Base-by-base conservation (phyloP, 1,140 invertebrate genomes). In the Druon quercuslanigerum region DNA sequence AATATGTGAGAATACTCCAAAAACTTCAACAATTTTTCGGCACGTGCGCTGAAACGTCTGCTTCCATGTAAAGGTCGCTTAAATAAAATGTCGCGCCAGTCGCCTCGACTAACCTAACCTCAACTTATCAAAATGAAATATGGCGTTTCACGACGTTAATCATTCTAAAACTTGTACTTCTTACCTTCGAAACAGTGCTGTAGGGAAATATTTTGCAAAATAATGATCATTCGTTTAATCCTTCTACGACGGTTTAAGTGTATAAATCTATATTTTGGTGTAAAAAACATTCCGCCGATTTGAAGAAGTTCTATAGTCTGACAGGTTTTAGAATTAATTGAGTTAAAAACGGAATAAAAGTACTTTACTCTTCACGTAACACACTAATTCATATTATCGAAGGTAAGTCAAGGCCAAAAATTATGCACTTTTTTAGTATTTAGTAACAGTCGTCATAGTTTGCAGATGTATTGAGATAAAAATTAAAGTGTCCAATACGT, bases 51-150 rank as follows among this genome's bases (percentile, higher is more conserved):
- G 19, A 57, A 16, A 46, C 16, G 40, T 13, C 40, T 40, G 11
- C 3, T 17, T 13, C 7, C 12, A n/a, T 40, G 60, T 14, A 20
- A 25, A n/a, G 17, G 60, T 40, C 60, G 60, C 40, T 16, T 14
- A 33, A 73, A 50, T 14, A 73, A 54, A 50, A 56, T 40, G 51
- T 54, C 57, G 71, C 50, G n/a, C 20, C 19, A 14, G 17, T 72
- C 17, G 19, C 50, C 20, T 50, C 46, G 71, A 16, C 50, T 51
- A 71, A 66, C 46, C 57, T 73, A 66, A 40, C 57, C 20, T 60
- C 57, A 60, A 54, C 56, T 60, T 50, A 19, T n/a, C 25, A 9
- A 56, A 54, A 40, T 60, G 57, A 46, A 9, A 46, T 46, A 74
- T 17, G 33, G 56, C 50, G 50, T 75, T 51, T 70, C 6, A 16